Evolutionary conservation across 1,140 invertebrate species (phyloP), one percentile per base, ranked within the genome.

Genomic region (Callitettix versicolor): DNA sequence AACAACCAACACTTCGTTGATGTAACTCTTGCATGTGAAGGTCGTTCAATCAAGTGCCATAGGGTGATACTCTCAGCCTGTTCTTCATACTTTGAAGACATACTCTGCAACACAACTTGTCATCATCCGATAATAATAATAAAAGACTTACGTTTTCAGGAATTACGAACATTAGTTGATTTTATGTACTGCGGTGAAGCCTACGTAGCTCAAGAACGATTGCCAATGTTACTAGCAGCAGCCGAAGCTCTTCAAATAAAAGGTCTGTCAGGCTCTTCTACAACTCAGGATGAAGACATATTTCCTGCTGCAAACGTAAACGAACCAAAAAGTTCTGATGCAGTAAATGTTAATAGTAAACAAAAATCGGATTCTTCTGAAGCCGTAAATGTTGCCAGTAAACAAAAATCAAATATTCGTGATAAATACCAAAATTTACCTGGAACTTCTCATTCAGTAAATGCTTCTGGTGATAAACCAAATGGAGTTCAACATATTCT

Each of bases 141-240:
- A 42, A 67, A 69, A 51, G 71, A 74, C 58, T 65, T 73, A 62
- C 63, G 64, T 17, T 68, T 68, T 53, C 77, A 85, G 74, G 86
- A 91, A 63, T 81, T 89, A 63, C 86, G 88, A 63, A 85, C 86
- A 0, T 68, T 90, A 9, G 85, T 90, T 12, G 86, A 89, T 65
- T 90, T 90, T 63, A 90, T 90, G 86, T 90, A 90, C 69, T 85
- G 85, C 61, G 87, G 87, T 3, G 86, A 90, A 68, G 86, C 88
- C 33, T 89, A 88, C 64, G 86, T 91, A 6, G 84, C 84, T 36
- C 84, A 90, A 62, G 85, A 89, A 41, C 84, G 88, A 55, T 69
- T 91, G 12, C 80, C 83, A 42, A 83, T 82, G 60, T 69, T 91
- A 14, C 74, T 91, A 49, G 82, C 85, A 63, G 87, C 86, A 14